Evolutionary conservation across 2,797 vertebrate genomes (phyloP).

Genomic region (Lutjanus argentimaculatus): DNA sequence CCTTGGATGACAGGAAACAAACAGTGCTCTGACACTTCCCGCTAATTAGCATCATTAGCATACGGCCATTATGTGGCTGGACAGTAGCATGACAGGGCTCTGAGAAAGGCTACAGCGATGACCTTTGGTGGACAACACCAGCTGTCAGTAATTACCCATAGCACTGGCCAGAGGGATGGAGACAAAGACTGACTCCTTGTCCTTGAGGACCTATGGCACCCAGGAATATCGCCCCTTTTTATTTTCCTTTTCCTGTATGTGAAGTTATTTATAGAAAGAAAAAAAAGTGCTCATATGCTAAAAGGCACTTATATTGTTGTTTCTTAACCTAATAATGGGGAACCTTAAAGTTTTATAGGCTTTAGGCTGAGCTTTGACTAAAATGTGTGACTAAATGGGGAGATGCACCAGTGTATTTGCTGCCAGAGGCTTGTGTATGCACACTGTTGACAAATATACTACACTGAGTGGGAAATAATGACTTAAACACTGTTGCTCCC

Average conservation of each 20-base stretch:
- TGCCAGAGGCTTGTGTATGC: slow-evolving; percentile 63
- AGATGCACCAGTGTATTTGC: slow-evolving; percentile 52
- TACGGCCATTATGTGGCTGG: slow-evolving; percentile 85
- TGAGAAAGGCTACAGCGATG: slow-evolving; percentile 83
- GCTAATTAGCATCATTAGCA: slow-evolving; percentile 91
- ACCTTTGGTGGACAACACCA: slow-evolving; percentile 89
- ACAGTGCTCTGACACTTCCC: slow-evolving; percentile 86
- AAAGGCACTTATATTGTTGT: slow-evolving; percentile 44
- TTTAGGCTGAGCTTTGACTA: slow-evolving; percentile 71
- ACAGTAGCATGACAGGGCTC: slow-evolving; percentile 87
- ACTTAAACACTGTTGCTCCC: slow-evolving; percentile 54
- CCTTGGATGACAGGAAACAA: slow-evolving; percentile 86
- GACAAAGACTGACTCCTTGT: slow-evolving; percentile 71
- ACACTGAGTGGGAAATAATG: slow-evolving; percentile 53
- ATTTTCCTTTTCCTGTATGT: slow-evolving; percentile 18
- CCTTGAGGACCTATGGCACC: slow-evolving; percentile 72
- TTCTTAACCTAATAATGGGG: slow-evolving; percentile 54
- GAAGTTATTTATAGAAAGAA: slow-evolving; percentile 56
- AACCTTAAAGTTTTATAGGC: slow-evolving; percentile 68
- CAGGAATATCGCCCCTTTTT: slow-evolving; percentile 39
- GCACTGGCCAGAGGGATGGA: slow-evolving; percentile 65
- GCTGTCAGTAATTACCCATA: slow-evolving; percentile 89
- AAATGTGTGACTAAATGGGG: slow-evolving; percentile 78
- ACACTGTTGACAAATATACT: slow-evolving; percentile 58
- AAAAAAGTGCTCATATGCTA: slow-evolving; percentile 14